Base-by-base conservation (phyloP, 2,888 invertebrate species). In the Eupithecia inturbata region DNA sequence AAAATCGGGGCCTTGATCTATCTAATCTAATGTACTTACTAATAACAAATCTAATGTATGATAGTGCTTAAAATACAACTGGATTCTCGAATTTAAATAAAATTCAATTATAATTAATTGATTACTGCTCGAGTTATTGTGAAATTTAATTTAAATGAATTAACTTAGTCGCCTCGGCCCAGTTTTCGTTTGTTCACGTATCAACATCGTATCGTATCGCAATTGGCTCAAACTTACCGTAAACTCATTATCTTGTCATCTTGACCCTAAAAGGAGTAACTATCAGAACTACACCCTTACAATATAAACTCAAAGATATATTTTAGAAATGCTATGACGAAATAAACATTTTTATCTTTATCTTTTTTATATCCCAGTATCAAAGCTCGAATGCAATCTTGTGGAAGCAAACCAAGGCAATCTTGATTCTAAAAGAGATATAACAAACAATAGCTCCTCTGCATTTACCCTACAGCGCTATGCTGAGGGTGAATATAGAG, bases 391-490 rank as follows among this genome's bases (percentile, higher is more conserved):
- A 57, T 57, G 57, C 57, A 57, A 57, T 14, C 57, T 26, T 26
- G 57, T 26, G 57, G 57, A 26, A 14, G 57, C 14, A 57, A 57
- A 57, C 63, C n/a, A n/a, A 63, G n/a, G 63, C 57, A 26, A 57
- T 57, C 57, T 57, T 57, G 57, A 26, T 57, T 57, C 22, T 57
- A 57, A 57, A 57, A 26, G 26, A 57, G 26, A 26, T 57, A 26
- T 26, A 57, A 57, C 26, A 57, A 26, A 57, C 57, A 73, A 53
- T 71, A 53, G 70, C 41, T 31, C 12, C 57, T 57, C 57, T 64
- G 63, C 67, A 57, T 57, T 57, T 22, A 22, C 22, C 14, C 57
- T 14, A 57, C 26, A 26, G 57, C 57, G 57, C 5, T 57, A 4
- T 57, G 14, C 3, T 57, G 57, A 26, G 57, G n/a, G 22, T 26